phyloP scores from a whole-genome alignment of 2,888 invertebrate species.

The Sympetrum striolatum region DNA sequence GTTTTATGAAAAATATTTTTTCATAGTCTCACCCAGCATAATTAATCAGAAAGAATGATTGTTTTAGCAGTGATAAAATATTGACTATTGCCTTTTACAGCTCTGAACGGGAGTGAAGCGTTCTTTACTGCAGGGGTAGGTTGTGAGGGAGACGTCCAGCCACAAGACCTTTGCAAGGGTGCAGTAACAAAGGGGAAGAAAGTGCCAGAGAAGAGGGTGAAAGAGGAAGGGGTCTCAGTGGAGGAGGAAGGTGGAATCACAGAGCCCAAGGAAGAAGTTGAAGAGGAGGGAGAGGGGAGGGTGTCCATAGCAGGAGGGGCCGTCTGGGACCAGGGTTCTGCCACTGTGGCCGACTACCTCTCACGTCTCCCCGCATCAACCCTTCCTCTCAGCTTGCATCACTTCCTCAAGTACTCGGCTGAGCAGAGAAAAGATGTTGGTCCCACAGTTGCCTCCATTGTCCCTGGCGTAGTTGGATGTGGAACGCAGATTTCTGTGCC shows the following conservation, averaged over 20 bases:
- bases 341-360: constrained; percentile 58
- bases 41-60: too few species aligned
- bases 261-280: constrained; percentile 12
- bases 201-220: constrained; percentile 35
- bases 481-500: neutral
- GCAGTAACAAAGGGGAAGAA: constrained; percentile 12
- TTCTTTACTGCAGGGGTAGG: neutral
- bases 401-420: constrained; percentile 57
- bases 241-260: neutral
- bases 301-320: constrained; percentile 22
- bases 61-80: too few species aligned
- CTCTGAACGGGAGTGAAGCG: too few species aligned
- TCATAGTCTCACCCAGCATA: too few species aligned
- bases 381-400: constrained; percentile 57
- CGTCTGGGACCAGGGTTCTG: constrained; percentile 36
- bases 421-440: constrained; percentile 52
- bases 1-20: too few species aligned
- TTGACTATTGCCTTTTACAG: too few species aligned
- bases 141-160: constrained; percentile 30
- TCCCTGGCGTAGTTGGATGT: neutral
- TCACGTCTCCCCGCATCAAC: constrained; percentile 58
- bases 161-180: constrained; percentile 37
- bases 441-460: constrained; percentile 49
- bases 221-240: constrained; percentile 26
- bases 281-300: constrained; percentile 15